Conservation (phyloP, 1,140 invertebrate species). For the Brachionus asplanchnoidis region DNA sequence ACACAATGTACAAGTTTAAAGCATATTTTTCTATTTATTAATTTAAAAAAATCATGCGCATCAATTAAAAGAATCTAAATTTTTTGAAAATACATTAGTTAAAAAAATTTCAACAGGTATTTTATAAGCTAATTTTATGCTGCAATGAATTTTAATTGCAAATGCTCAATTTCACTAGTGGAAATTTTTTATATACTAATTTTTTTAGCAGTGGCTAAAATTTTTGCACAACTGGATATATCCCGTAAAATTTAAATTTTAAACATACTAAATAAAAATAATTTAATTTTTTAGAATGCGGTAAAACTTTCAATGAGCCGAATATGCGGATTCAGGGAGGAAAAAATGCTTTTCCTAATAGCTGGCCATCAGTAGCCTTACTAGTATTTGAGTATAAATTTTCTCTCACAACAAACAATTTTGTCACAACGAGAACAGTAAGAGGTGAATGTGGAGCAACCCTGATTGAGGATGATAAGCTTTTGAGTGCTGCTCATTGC, state of each 20-base stretch:
- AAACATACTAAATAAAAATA: neutral
- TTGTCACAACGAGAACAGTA: neutral
- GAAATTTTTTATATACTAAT: neutral
- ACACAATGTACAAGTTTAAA: too few species aligned
- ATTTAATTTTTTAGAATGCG: neutral
- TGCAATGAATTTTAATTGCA: neutral
- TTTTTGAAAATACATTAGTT: too few species aligned
- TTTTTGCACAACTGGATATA: neutral
- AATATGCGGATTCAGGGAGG: neutral
- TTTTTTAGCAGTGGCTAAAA: neutral
- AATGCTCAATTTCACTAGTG: neutral
- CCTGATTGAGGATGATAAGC: neutral
- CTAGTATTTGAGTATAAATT: neutral
- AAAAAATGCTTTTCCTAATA: neutral
- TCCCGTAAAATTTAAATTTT: neutral
- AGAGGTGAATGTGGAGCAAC: neutral
- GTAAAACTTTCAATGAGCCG: neutral
- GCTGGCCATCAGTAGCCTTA: neutral
- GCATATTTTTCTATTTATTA: too few species aligned
- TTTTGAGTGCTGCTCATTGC: neutral
- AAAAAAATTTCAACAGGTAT: neutral
- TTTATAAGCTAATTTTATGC: neutral
- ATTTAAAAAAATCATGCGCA: too few species aligned
- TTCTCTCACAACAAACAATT: neutral
- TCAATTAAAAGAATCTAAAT: too few species aligned